Percentiles rank a stretch among this genome's conserved stretches.
phyloP scores from a whole-genome alignment of 1,140 invertebrate genomes.

The Cephus cinctus region DNA sequence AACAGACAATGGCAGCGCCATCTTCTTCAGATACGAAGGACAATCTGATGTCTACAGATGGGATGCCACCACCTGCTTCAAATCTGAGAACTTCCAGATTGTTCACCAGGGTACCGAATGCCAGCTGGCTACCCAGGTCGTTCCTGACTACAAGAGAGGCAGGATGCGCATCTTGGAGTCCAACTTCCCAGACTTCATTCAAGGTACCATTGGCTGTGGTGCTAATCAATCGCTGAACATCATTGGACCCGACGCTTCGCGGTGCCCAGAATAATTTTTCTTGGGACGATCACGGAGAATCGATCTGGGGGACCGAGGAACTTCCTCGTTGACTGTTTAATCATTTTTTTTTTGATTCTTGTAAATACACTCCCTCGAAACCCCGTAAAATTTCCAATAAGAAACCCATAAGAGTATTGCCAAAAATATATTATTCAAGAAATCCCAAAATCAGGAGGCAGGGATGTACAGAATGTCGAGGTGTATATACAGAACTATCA shows the following conservation, averaged over 20 bases:
- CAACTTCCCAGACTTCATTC: constrained; percentile 65
- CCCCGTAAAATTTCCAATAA: too few species aligned
- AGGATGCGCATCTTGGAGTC: constrained; percentile 62
- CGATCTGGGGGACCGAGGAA: not conserved
- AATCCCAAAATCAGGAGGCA: too few species aligned
- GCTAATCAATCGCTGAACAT: constrained; percentile 56
- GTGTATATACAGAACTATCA: too few species aligned
- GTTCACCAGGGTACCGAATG: constrained; percentile 58
- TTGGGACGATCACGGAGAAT: not conserved
- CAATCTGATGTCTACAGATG: constrained; percentile 53
- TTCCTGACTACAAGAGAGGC: constrained; percentile 57
- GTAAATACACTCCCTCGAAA: too few species aligned
- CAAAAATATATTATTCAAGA: too few species aligned
- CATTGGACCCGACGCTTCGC: constrained; percentile 29
- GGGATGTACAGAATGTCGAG: too few species aligned
- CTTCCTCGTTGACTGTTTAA: too few species aligned
- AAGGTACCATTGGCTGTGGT: constrained; percentile 62
- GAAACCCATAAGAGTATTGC: too few species aligned
- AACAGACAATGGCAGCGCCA: constrained; percentile 60
- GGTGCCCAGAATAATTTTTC: not conserved
- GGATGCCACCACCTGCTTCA: constrained; percentile 42
- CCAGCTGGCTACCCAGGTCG: constrained; percentile 58
- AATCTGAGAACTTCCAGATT: constrained; percentile 47
- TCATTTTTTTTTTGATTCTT: too few species aligned
- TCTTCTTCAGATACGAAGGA: constrained; percentile 61